Conservation (phyloP, 23 tunicate genomes). For the Styela clava region DNA sequence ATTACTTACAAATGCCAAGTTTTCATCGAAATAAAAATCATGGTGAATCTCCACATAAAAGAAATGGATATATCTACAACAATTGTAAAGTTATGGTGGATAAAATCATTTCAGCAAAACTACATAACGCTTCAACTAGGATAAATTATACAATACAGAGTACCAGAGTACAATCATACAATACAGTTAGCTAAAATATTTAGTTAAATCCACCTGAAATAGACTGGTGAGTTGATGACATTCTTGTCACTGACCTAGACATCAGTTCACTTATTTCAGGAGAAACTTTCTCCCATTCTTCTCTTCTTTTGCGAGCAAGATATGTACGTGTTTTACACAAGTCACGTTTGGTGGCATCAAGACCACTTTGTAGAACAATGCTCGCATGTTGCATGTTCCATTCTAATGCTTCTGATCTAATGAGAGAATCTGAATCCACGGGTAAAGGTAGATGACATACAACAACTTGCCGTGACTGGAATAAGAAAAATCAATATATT, state of each 20-base stretch:
- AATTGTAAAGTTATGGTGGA: too few species aligned
- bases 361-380: slow-evolving; percentile 67
- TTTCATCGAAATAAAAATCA: too few species aligned
- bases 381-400: slow-evolving; percentile 18
- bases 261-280: slow-evolving; percentile 85
- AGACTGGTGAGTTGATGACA: slow-evolving; percentile 65
- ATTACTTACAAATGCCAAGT: too few species aligned
- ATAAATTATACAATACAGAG: too few species aligned
- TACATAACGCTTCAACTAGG: too few species aligned
- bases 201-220: slow-evolving; percentile 52
- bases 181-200: too few species aligned
- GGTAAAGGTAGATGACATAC: slow-evolving; percentile 63
- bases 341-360: slow-evolving; percentile 62
- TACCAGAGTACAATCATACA: too few species aligned
- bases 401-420: neutral
- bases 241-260: slow-evolving; percentile 88
- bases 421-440: slow-evolving; percentile 32
- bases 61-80: too few species aligned
- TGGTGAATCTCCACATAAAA: too few species aligned
- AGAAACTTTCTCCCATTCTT: slow-evolving; percentile 74
- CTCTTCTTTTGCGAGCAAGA: slow-evolving; percentile 76
- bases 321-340: slow-evolving; percentile 73
- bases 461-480: slow-evolving; percentile 65
- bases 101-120: too few species aligned
- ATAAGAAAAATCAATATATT: neutral